Percentiles rank a stretch among this genome's conserved stretches.
Evolutionary conservation across 2,888 invertebrate genomes (phyloP).

Genomic region (Epinotia brunnichana): DNA sequence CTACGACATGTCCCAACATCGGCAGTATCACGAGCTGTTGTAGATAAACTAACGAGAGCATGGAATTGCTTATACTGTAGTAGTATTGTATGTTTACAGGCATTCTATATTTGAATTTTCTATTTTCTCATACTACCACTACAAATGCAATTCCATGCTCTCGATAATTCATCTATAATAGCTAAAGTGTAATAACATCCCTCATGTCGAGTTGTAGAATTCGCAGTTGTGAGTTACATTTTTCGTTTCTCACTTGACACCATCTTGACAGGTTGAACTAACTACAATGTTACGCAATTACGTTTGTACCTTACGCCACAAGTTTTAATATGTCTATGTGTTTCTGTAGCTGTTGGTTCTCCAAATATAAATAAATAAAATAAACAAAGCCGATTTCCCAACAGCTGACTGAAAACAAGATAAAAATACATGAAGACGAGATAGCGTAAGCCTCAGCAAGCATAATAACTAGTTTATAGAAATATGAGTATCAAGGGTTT

Average conservation of each 20-base stretch:
- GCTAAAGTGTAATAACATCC: background rate
- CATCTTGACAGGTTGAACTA: background rate
- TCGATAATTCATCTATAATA: too few relatives aligned
- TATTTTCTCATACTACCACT: too few relatives aligned
- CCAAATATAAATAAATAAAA: too few relatives aligned
- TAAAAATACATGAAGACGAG: background rate
- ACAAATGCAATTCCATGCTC: too few relatives aligned
- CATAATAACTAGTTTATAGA: background rate
- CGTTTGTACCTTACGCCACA: background rate
- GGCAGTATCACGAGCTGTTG: too few relatives aligned
- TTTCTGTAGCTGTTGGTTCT: too few relatives aligned
- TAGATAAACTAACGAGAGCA: too few relatives aligned
- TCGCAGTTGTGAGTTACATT: background rate
- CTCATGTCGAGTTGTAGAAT: background rate
- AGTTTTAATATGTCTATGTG: background rate
- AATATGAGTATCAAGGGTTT: background rate
- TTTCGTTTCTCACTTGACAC: background rate
- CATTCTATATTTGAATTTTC: too few relatives aligned
- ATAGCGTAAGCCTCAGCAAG: background rate
- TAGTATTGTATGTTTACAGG: too few relatives aligned
- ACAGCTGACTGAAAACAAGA: background rate
- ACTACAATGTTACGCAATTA: background rate
- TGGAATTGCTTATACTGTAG: too few relatives aligned
- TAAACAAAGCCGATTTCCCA: background rate
- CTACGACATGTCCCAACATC: too few relatives aligned